phyloP scores from a whole-genome alignment of 2,888 invertebrate genomes.

The Chydorus sphaericus region DNA sequence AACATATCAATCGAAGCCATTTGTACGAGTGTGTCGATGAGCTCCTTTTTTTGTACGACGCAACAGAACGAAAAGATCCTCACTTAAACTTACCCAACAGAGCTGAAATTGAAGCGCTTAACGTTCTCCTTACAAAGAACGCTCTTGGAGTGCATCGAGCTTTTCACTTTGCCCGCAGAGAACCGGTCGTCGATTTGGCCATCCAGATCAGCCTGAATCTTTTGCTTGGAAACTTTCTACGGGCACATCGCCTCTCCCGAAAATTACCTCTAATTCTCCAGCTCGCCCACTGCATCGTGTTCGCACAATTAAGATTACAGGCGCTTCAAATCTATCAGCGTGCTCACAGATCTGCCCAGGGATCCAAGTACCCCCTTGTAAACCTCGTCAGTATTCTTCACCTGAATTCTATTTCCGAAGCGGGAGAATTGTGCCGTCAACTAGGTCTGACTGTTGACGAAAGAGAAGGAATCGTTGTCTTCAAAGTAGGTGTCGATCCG shows the following conservation, averaged over 20 bases:
- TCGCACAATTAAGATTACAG: background rate
- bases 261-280: background rate
- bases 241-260: background rate
- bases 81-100: slow-evolving; percentile 24
- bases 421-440: slow-evolving; percentile 3
- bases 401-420: background rate
- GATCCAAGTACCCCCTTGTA: slow-evolving; percentile 1
- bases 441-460: slow-evolving; percentile 5
- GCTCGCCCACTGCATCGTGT: background rate
- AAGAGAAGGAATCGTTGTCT: background rate
- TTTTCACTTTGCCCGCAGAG: too few relatives aligned
- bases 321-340: slow-evolving; percentile 3
- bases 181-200: background rate
- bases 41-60: slow-evolving; percentile 39
- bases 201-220: background rate
- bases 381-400: background rate
- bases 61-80: slow-evolving; percentile 21
- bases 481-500: background rate
- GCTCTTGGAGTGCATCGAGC: slow-evolving; percentile 30
- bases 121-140: slow-evolving; percentile 49
- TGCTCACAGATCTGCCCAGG: background rate
- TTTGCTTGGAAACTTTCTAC: background rate
- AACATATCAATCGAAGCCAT: slow-evolving; percentile 51
- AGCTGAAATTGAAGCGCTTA: slow-evolving; percentile 48
- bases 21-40: slow-evolving; percentile 55